Evolutionary conservation across 2,113 vertebrate species (phyloP).

Genomic region (Nycticebus coucang): DNA sequence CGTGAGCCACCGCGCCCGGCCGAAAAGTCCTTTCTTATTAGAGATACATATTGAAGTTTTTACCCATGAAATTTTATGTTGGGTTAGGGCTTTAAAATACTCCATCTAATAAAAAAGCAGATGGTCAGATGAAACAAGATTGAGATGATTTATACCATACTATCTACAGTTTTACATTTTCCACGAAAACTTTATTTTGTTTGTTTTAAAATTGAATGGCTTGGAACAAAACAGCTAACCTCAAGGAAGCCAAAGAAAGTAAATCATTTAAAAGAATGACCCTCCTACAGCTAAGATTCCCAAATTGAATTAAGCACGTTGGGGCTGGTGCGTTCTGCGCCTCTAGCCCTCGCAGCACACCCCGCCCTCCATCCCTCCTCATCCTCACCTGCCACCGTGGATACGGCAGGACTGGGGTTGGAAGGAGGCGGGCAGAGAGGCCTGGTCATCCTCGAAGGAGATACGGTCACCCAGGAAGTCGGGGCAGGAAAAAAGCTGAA

Average conservation of each 20-base stretch:
- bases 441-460: conserved; percentile 84
- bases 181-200: not conserved
- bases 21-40: not conserved
- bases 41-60: not conserved
- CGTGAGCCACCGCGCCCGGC: no score
- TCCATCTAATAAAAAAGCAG: not conserved
- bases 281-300: not conserved
- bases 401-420: conserved; percentile 91
- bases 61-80: conserved; percentile 18
- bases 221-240: not conserved
- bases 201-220: not conserved
- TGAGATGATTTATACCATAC: not conserved
- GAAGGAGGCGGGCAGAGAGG: conserved; percentile 80
- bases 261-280: not conserved
- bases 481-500: conserved; percentile 91
- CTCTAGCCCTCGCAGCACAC: not conserved
- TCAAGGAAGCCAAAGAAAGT: not conserved
- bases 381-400: conserved; percentile 90
- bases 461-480: conserved; percentile 89
- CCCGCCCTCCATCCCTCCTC: not conserved
- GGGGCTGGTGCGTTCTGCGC: no score
- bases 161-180: not conserved
- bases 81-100: not conserved
- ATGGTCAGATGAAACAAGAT: not conserved
- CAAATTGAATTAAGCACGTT: not conserved